phyloP scores from a whole-genome alignment of 2,888 invertebrate genomes.

The Drosophila neonasuta region DNA sequence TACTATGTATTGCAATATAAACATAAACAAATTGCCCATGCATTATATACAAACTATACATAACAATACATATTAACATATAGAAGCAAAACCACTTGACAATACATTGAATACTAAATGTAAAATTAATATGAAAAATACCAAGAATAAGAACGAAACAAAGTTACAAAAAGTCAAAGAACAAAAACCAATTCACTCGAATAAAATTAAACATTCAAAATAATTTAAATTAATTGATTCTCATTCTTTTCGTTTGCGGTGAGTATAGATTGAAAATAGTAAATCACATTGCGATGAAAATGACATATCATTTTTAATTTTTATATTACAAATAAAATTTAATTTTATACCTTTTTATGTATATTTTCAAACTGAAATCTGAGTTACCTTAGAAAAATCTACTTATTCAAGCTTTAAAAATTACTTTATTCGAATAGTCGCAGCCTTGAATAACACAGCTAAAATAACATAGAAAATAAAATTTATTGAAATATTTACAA shows the following conservation, averaged over 20 bases:
- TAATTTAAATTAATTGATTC: constrained; percentile 3
- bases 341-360: background rate
- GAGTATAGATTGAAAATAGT: constrained; percentile 10
- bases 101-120: constrained; percentile 76
- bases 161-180: constrained; percentile 41
- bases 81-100: constrained; percentile 73
- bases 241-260: background rate
- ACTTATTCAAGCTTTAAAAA: background rate
- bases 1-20: constrained; percentile 44
- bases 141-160: constrained; percentile 18
- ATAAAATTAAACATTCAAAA: constrained; percentile 51
- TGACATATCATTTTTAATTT: background rate
- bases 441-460: background rate
- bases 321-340: no score
- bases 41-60: constrained; percentile 18
- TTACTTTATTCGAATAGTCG: background rate
- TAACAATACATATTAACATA: constrained; percentile 31
- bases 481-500: background rate
- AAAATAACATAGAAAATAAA: background rate
- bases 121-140: constrained; percentile 42
- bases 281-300: background rate
- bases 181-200: constrained; percentile 45
- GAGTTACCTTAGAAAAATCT: background rate
- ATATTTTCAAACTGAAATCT: background rate
- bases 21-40: constrained; percentile 17